Base-by-base conservation (phyloP, 2,888 invertebrate species). In the Ptilodon capucinus region DNA sequence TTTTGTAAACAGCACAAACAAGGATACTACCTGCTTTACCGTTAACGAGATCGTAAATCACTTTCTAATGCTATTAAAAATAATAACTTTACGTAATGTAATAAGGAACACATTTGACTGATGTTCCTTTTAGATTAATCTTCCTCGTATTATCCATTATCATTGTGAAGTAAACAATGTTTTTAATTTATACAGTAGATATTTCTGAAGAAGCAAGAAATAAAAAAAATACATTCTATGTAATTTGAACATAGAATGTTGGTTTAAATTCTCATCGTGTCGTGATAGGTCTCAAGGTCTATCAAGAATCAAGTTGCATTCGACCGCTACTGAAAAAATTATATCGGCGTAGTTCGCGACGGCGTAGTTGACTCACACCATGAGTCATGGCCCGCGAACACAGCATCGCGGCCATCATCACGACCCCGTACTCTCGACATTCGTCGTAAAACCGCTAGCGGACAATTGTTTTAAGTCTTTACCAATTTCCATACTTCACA, bases 251-350 rank as follows among this genome's bases (percentile, higher is more conserved):
- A n/a, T n/a, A n/a, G n/a, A n/a, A n/a, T n/a, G n/a, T n/a, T n/a
- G n/a, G 28, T 13, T 30, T 13, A 39, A 40, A 23, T 35, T 11
- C 41, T 40, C 40, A 53, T 63, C 60, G 55, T 52, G 57, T 71
- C 66, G 68, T 67, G 68, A 71, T 68, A 69, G 58, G 63, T 57
- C 59, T 68, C 80, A 84, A 81, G 79, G 78, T 60, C 70, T 72
- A 64, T 66, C 58, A 60, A 57, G 73, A 68, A 64, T 72, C 73
- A 63, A 65, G 65, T 73, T 68, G 60, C 64, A 61, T 51, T 44
- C 43, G 41, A 46, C 45, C 50, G 58, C 52, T 49, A 51, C 48
- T 34, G 38, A 19, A 35, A 28, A 57, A 48, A 44, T 52, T 50
- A 21, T 39, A 21, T 39, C 11, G 25, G 38, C 11, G 35, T 17